Base-by-base conservation (phyloP, 1,140 invertebrate genomes). In the Odontomachus brunneus region DNA sequence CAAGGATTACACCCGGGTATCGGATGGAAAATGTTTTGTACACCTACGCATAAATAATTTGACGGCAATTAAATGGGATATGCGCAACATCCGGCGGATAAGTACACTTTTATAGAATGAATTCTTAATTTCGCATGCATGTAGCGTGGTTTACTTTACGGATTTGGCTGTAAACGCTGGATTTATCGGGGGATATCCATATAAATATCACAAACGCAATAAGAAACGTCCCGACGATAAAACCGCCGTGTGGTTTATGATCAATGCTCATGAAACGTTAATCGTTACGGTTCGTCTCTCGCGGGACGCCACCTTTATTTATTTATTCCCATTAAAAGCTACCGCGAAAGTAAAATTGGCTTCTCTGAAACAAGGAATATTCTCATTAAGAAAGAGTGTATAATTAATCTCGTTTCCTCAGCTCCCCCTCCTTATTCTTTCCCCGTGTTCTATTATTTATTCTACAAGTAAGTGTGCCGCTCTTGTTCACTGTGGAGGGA, bases 321-420 rank as follows among this genome's bases (percentile, higher is more conserved):
- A 76, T 76, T 76, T 66, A 76, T 76, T 53, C 19, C 12, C 44
- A 66, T 76, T 76, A 76, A 76, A 76, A 76, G 74, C 74, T 38
- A 3, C 44, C 53, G 60, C 14, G 11, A 66, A 76, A 76, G 73
- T 49, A 65, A 76, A 76, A 65, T 76, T 75, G 48, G 53, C 48
- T 24, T 76, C 53, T 33, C 29, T 76, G 19, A 15, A 76, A 53
- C 17, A 66, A 76, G 14, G 15, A 38, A 67, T 63, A 38, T 76
- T 76, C 74, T 66, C 74, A 66, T 76, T 53, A 76, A 67, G 48
- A 66, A 76, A 55, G 26, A 11, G 26, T 65, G 15, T 62, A 53
- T 66, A 66, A 66, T 76, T 66, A 76, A 66, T 66, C 29, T 26
- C 63, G 11, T 17, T 33, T 76, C 26, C 29, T 26, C 3, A 4